A percentile compares a stretch with the other conserved stretches of the same genome.
Evolutionary conservation across 2,797 vertebrate species (phyloP).

Genomic region (Brachymystax lenok): DNA sequence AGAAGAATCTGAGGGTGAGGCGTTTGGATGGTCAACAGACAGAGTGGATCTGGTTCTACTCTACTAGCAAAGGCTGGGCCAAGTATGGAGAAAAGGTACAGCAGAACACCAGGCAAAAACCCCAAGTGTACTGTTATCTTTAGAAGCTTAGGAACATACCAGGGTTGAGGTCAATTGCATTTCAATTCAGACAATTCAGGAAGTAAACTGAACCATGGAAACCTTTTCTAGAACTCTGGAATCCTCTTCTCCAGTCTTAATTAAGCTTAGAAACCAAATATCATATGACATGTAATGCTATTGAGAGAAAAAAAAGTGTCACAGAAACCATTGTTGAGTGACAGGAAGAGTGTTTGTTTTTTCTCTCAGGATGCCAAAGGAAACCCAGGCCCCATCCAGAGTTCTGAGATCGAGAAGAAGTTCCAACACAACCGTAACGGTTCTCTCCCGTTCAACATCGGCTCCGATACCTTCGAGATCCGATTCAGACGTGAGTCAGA

Average conservation of each 20-base stretch:
- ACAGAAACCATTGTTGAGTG: too few relatives aligned
- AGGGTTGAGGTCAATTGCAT: background rate
- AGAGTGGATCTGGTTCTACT: conserved; percentile 72
- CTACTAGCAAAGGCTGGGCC: conserved; percentile 45
- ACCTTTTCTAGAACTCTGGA: too few relatives aligned
- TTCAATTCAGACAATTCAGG: too few relatives aligned
- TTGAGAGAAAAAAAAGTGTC: too few relatives aligned
- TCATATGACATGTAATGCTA: too few relatives aligned
- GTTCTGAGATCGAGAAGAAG: conserved; percentile 58
- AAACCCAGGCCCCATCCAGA: conserved; percentile 25
- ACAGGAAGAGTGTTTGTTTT: background rate
- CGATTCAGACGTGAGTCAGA: conserved; percentile 62
- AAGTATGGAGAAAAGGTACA: conserved; percentile 65
- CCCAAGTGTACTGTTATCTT: background rate
- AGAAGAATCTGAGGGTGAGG: conserved; percentile 66
- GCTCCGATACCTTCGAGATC: conserved; percentile 51
- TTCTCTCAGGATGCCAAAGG: conserved; percentile 53
- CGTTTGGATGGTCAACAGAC: conserved; percentile 62
- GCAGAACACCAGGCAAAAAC: background rate
- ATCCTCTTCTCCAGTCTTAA: too few relatives aligned
- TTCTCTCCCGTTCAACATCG: conserved; percentile 42
- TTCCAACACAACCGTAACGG: conserved; percentile 49
- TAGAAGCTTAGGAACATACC: background rate
- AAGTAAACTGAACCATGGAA: too few relatives aligned
- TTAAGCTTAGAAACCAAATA: too few relatives aligned